Evolutionary conservation across 2,113 vertebrate genomes (phyloP).

Genomic region (Garra rufa): DNA sequence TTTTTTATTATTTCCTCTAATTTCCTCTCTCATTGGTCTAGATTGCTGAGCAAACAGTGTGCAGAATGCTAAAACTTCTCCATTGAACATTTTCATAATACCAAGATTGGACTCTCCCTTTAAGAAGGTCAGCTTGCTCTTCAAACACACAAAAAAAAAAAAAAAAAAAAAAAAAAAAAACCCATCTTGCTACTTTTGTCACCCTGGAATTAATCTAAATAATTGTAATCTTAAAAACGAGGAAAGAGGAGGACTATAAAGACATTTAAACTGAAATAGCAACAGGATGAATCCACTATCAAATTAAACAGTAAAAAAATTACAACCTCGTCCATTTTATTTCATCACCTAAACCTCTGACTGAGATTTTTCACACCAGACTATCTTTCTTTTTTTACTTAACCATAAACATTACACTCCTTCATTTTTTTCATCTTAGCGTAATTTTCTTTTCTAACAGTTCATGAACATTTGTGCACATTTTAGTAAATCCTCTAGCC

Average conservation of each 20-base stretch:
- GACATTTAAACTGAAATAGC: background rate
- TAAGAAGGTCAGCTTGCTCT: background rate
- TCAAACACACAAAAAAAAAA: background rate
- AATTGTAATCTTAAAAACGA: background rate
- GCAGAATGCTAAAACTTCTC: constrained; percentile 3
- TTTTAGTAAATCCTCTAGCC: background rate
- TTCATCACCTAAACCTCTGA: background rate
- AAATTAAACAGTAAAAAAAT: background rate
- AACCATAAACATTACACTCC: too few relatives aligned
- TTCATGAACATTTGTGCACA: background rate
- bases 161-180: background rate
- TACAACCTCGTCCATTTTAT: background rate
- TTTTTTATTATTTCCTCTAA: constrained; percentile 16
- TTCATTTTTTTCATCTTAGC: background rate
- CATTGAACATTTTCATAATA: constrained; percentile 1
- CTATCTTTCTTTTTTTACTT: too few relatives aligned
- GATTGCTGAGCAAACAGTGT: background rate
- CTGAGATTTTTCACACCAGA: background rate
- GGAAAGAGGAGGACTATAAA: background rate
- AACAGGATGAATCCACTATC: background rate
- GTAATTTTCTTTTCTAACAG: background rate
- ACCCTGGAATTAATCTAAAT: background rate
- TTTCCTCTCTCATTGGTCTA: background rate
- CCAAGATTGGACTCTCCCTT: background rate
- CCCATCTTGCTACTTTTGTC: background rate